Evolutionary conservation across 2,888 invertebrate species (phyloP).

Genomic region (Onchidella celtica): DNA sequence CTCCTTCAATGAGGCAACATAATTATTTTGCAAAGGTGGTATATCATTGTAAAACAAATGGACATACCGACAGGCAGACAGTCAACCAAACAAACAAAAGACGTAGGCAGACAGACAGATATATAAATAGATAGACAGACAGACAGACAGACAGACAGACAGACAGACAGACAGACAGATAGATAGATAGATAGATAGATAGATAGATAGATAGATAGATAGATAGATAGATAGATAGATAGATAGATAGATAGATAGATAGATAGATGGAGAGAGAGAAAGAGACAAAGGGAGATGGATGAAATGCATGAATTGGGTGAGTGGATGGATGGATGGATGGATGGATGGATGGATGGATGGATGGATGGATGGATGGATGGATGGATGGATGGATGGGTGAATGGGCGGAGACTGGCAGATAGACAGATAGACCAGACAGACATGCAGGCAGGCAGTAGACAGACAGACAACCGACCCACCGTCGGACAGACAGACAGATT

Average conservation of each 20-base stretch:
- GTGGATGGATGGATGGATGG: background rate
- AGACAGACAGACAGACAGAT: conserved; percentile 2
- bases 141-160: background rate
- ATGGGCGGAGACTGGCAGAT: too few relatives aligned
- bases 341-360: background rate
- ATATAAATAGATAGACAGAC: conserved; percentile 26
- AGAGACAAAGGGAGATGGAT: background rate
- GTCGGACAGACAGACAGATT: too few relatives aligned
- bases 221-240: background rate
- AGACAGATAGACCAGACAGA: too few relatives aligned
- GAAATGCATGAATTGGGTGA: too few relatives aligned
- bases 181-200: background rate
- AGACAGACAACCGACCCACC: too few relatives aligned
- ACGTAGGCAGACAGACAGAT: conserved; percentile 35
- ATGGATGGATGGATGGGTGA: too few relatives aligned
- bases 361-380: too few relatives aligned
- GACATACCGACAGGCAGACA: too few relatives aligned
- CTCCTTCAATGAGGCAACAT: too few relatives aligned
- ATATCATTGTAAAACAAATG: too few relatives aligned
- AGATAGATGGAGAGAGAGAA: background rate
- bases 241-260: background rate
- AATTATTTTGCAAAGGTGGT: too few relatives aligned
- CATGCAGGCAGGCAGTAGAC: too few relatives aligned
- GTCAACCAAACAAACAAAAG: conserved; percentile 15
- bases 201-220: background rate